Percentiles rank a stretch among this genome's conserved stretches.
Evolutionary conservation across 2,888 invertebrate species (phyloP).

Genomic region (Lathronympha strigana): DNA sequence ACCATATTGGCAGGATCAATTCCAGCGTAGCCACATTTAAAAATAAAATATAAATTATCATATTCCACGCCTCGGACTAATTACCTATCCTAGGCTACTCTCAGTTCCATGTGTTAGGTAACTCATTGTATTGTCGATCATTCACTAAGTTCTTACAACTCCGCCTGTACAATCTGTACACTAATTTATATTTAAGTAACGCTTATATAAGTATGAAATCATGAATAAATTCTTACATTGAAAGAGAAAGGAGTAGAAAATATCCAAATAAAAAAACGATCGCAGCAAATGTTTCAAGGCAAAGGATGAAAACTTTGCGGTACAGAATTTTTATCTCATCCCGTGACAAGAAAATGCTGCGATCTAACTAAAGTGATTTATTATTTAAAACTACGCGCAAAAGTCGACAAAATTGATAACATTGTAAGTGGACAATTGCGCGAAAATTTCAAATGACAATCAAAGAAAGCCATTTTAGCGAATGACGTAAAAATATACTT

Average conservation of each 20-base stretch:
- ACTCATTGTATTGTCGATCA: conserved; percentile 76
- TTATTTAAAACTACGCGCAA: background rate
- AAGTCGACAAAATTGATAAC: background rate
- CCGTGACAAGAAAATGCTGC: too few relatives aligned
- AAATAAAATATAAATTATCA: conserved; percentile 9
- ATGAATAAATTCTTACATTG: too few relatives aligned
- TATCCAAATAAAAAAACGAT: too few relatives aligned
- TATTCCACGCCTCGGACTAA: conserved; percentile 10
- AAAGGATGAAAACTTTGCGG: too few relatives aligned
- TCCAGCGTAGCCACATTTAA: conserved; percentile 28
- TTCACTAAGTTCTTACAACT: conserved; percentile 55
- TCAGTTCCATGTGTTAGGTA: conserved; percentile 59
- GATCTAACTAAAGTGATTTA: too few relatives aligned
- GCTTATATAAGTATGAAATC: conserved; percentile 44
- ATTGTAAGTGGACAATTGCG: background rate
- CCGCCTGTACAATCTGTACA: conserved; percentile 56
- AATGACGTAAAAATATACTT: conserved; percentile 48
- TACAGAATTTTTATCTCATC: too few relatives aligned
- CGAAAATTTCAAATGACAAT: background rate
- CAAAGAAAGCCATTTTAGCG: background rate
- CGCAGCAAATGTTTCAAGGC: too few relatives aligned
- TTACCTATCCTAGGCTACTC: conserved; percentile 45
- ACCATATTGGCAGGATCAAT: conserved; percentile 44
- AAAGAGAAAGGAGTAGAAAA: too few relatives aligned
- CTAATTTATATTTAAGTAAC: conserved; percentile 46